A percentile compares a stretch with the other conserved stretches of the same genome.
Evolutionary conservation across 2,113 vertebrate species (phyloP).

Genomic region (Nettapus auritus): DNA sequence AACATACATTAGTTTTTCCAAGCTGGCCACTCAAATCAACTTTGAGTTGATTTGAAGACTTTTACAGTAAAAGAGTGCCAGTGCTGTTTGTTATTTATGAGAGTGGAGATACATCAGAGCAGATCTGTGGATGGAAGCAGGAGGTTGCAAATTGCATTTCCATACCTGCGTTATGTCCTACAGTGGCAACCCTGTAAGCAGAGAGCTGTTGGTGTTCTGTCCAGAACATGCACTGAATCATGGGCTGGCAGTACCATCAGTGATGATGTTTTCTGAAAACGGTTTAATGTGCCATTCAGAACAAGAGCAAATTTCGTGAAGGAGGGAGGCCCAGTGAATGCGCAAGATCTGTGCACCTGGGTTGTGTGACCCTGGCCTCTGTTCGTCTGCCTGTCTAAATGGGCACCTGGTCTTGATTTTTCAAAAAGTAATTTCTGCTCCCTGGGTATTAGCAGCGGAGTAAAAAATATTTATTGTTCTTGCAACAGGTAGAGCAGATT

Average conservation of each 20-base stretch:
- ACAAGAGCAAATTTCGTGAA: neutral
- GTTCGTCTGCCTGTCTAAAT: neutral
- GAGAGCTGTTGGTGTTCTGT: neutral
- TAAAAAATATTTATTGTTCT: neutral
- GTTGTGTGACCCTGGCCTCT: neutral
- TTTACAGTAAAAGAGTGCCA: neutral
- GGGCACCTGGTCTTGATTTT: neutral
- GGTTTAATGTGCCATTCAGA: neutral
- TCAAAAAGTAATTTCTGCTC: neutral
- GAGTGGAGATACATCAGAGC: neutral
- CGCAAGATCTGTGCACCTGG: neutral
- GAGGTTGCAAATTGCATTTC: neutral
- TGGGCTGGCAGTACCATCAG: neutral
- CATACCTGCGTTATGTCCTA: accelerated
- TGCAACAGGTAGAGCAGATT: neutral
- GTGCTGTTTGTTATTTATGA: neutral
- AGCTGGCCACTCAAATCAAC: neutral
- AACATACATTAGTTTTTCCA: neutral
- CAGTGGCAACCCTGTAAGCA: accelerated
- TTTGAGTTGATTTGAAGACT: neutral
- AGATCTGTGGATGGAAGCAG: neutral
- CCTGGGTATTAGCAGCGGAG: neutral
- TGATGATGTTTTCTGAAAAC: neutral
- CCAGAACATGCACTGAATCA: neutral
- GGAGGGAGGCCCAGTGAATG: neutral